Base-by-base conservation (phyloP, 2,888 invertebrate species). In the Phyllotreta striolata region DNA sequence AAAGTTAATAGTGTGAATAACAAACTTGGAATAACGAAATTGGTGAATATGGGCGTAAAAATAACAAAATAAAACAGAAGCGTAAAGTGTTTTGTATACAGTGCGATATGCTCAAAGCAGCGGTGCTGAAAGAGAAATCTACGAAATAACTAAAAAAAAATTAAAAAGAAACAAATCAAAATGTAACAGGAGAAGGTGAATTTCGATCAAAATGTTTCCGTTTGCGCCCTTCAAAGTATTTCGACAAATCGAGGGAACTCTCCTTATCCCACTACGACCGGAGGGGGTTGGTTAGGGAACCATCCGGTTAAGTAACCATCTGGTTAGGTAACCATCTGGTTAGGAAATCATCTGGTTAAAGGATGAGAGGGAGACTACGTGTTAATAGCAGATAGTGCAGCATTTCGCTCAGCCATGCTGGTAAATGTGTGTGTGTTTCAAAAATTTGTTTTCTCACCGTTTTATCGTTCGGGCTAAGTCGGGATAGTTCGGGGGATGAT, bases 201-300 rank as follows among this genome's bases (percentile, higher is more conserved):
- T 77, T 78, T 73, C 73, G 76, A 67, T 58, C 38, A 54, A 54
- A 62, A 38, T 41, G 38, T 62, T 55, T 49, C 56, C 54, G 47
- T 51, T 52, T 58, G 13, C 49, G 49, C 35, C 41, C 14, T 14
- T 59, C 57, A 64, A 66, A 24, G 24, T 43, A 63, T 62, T 64
- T 67, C 64, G 66, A 66, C 68, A 71, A 70, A 74, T 79, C 81
- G 88, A 88, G 88, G 88, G 88, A 88, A 87, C 86, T 87, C 88
- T 88, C 88, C 89, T 88, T 88, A 88, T 89, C 89, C 88, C 88
- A 88, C 88, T 85, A 87, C 87, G 76, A 64, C 66, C 73, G 75
- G 24, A 4, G 24, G 24, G 24, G 24, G 24, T 24, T n/a, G n/a
- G 76, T 78, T 77, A 77, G 77, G 78, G 76, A n/a, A n/a, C n/a